Conservation (phyloP, 2,113 vertebrate genomes). For the Lycocorax pyrrhopterus region DNA sequence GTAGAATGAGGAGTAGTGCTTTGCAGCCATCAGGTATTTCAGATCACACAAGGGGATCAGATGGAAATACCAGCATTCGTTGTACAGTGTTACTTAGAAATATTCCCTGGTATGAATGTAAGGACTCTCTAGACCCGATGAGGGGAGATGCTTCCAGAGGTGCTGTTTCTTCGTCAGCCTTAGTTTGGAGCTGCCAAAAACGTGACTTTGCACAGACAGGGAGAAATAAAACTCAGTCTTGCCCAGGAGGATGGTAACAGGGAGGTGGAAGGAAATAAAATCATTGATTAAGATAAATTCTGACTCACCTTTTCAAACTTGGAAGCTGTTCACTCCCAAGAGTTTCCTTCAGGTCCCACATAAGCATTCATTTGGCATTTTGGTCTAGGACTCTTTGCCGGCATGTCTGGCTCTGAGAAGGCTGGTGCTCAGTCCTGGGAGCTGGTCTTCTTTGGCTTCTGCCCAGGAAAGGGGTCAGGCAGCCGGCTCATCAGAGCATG, state of each 20-base stretch:
- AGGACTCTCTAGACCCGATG: not conserved
- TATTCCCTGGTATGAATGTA: not conserved
- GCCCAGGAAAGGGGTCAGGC: not conserved
- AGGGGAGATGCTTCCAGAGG: not conserved
- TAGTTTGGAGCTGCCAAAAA: not conserved
- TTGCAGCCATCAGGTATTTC: conserved; percentile 8
- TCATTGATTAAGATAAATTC: not conserved
- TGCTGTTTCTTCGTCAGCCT: not conserved
- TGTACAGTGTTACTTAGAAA: not conserved
- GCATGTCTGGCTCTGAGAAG: accelerated
- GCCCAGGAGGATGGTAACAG: not conserved
- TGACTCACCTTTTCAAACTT: not conserved
- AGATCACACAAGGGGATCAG: not conserved
- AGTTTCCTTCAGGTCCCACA: not conserved
- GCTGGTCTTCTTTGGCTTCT: not conserved
- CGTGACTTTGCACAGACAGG: not conserved
- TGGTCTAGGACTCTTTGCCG: not conserved
- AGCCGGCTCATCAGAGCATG: not conserved
- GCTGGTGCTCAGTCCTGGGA: not conserved
- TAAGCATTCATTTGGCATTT: not conserved
- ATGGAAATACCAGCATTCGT: not conserved
- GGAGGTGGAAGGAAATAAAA: not conserved
- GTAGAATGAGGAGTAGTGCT: not conserved
- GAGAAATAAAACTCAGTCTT: not conserved
- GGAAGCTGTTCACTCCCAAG: not conserved